phyloP scores from a whole-genome alignment of 2,113 vertebrate species.

The Rhombomys opimus region DNA sequence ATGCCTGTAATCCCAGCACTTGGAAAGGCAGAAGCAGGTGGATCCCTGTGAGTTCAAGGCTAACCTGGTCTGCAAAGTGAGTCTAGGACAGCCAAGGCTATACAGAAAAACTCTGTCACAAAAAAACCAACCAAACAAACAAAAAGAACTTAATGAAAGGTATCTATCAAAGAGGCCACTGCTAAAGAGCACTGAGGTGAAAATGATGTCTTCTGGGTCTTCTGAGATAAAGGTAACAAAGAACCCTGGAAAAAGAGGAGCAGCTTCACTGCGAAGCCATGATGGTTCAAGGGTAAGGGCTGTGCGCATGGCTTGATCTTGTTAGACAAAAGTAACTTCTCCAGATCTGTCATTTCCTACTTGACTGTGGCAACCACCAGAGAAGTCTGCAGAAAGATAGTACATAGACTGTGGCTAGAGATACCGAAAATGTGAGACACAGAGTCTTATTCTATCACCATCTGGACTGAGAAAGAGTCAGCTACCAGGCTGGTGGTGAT shows the following conservation, averaged over 20 bases:
- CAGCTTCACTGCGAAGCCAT: background rate
- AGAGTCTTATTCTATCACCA: background rate
- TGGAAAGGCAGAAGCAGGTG: too few relatives aligned
- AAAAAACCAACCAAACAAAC: too few relatives aligned
- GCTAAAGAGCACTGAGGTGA: background rate
- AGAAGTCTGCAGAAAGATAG: background rate
- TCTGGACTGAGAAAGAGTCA: background rate
- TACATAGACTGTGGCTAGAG: background rate
- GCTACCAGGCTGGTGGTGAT: background rate
- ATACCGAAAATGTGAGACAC: background rate
- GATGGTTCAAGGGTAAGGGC: too few relatives aligned
- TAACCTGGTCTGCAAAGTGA: too few relatives aligned
- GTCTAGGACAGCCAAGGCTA: too few relatives aligned
- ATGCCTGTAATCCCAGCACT: too few relatives aligned
- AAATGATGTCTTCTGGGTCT: background rate
- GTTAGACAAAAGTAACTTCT: background rate
- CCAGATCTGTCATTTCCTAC: background rate
- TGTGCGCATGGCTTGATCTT: background rate
- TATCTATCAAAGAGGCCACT: background rate
- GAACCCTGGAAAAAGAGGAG: background rate
- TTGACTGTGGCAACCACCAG: background rate
- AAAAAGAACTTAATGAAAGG: background rate
- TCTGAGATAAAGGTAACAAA: background rate
- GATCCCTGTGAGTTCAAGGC: too few relatives aligned
- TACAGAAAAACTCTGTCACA: too few relatives aligned